Evolutionary conservation across 2,113 vertebrate species (phyloP), one percentile per base, ranked within the genome.

Genomic region (Cebidichthys violaceus): DNA sequence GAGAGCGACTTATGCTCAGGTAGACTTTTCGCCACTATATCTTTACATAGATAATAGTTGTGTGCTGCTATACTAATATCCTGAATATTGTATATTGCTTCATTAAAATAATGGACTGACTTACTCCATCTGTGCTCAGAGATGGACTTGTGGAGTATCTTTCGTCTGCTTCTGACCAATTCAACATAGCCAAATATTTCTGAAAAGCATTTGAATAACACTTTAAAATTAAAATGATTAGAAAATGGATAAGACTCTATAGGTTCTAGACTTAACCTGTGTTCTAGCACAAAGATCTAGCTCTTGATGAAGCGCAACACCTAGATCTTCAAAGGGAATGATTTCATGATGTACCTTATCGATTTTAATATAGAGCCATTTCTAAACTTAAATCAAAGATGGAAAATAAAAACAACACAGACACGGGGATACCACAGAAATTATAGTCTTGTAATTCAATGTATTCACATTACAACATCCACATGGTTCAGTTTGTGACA

Each of bases 401-500:
- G 52, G 55, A 67, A 94, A 82, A 84, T 15, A 50, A 86, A 65
- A 54, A 85, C 64, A 72, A 84, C 65, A 89, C 85, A 82, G 88
- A 93, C 83, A 90, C 92, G 72, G 64, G 50, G 71, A 94, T 96
- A 97, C 93, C 96, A 97, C 96, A 97, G 95, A 96, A 95, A 95
- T 96, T 94, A 95, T 92, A 96, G 96, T 97, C 96, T 96, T 96
- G 95, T 97, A 96, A 95, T 95, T 97, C 94, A 96, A 95, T 96
- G 94, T 97, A 93, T 97, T 98, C 95, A 97, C 96, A 98, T 97
- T 96, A 95, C 95, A 97, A 97, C 96, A 97, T 95, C 95, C 95
- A 97, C 95, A 96, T 95, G 94, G 92, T 96, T 96, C 93, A 97
- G 94, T 93, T 96, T 95, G 96, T 97, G 96, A 98, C 95, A 96